phyloP scores from a whole-genome alignment of 2,888 invertebrate species.

The Lithodes maja region DNA sequence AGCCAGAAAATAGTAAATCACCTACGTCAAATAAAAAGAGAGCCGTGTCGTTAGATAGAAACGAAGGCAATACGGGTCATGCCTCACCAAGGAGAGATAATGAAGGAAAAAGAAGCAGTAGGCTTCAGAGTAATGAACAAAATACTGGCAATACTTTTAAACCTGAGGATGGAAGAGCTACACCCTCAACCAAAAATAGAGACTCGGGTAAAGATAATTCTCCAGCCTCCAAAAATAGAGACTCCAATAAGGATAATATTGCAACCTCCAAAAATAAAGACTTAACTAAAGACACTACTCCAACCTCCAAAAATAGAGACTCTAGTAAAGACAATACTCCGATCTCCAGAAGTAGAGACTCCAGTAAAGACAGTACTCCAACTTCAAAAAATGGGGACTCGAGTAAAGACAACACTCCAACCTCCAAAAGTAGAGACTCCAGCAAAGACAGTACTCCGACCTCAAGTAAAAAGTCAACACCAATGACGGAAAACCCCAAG shows the following conservation, averaged over 20 bases:
- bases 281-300: too few species aligned
- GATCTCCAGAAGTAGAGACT: neutral
- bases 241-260: neutral
- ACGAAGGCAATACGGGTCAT: neutral
- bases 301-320: neutral
- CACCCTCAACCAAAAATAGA: neutral
- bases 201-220: neutral
- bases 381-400: neutral
- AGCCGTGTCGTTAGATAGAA: neutral
- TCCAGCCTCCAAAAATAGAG: neutral
- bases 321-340: conserved; percentile 1
- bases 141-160: conserved; percentile 17
- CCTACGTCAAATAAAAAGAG: neutral
- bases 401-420: neutral
- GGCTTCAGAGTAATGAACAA: neutral
- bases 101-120: neutral
- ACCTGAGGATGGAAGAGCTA: neutral
- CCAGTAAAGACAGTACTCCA: conserved; percentile 1
- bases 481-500: conserved; percentile 26
- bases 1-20: neutral
- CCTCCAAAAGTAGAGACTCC: neutral
- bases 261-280: neutral
- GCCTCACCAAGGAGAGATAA: neutral
- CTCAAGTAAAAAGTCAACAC: conserved; percentile 4
- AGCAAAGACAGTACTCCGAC: neutral